Base-by-base conservation (phyloP, 1,140 invertebrate species). In the Magallana gigas region DNA sequence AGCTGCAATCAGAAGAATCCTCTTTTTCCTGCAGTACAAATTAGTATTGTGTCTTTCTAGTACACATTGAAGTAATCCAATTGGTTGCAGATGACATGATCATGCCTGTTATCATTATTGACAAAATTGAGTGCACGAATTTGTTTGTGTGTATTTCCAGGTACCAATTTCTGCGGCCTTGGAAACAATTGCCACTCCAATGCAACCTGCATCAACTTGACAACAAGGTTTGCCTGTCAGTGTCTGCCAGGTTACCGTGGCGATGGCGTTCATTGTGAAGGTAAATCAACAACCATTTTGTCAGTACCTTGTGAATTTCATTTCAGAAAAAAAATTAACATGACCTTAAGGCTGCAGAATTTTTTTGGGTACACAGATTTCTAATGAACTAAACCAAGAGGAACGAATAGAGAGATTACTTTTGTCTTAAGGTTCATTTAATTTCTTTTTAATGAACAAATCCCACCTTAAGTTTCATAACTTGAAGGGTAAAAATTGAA, bases 161-260 rank as follows among this genome's bases (percentile, higher is more conserved):
- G 97, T 90, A 97, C 97, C 93, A 97, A 98, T 95, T 98, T 98
- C 95, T 98, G 98, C 95, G 96, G 96, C 89, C 88, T 97, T 95
- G 97, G 97, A 84, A 97, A 94, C 84, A 88, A 92, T 23, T 98
- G 98, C 94, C 96, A 98, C 94, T 93, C 95, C 84, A 96, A 97
- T 93, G 97, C 98, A 7, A 96, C 96, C 59, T 99, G 98, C 95
- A 96, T 96, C 87, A 99, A 99, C 95, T 97, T 97, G 57, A 96
- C 96, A 87, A 98, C 98, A 64, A 97, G 97, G 90, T 99, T 98
- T 95, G 96, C 96, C 80, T 99, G 98, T 94, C 95, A 96, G 29
- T 99, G 98, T 95, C 95, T 96, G 62, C 95, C 96, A 12, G 98
- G 98, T 16, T 99, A 97, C 95, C 95, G 95, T 62, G 98, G 98